A percentile compares a stretch with the other conserved stretches of the same genome.
phyloP scores from a whole-genome alignment of 2,888 invertebrate species.

The Eudasyphora cyanicolor region DNA sequence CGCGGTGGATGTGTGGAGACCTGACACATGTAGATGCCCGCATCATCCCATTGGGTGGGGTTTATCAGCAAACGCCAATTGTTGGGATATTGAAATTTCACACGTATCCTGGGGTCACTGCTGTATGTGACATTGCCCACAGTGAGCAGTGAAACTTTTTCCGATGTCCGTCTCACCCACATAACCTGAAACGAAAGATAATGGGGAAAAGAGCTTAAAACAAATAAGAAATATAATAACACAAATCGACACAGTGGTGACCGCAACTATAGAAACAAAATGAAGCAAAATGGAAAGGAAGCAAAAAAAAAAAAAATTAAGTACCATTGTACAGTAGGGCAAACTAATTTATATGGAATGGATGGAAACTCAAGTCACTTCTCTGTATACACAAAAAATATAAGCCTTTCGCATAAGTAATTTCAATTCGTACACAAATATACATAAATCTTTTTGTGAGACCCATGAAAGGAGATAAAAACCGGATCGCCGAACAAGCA shows the following conservation, averaged over 20 bases:
- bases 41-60: slow-evolving; percentile 86
- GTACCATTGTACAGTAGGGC: neutral
- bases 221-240: slow-evolving; percentile 19
- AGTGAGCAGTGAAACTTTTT: slow-evolving; percentile 84
- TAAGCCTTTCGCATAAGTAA: too few species aligned
- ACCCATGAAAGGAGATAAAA: too few species aligned
- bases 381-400: too few species aligned
- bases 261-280: slow-evolving; percentile 9
- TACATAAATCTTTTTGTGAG: too few species aligned
- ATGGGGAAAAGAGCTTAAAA: neutral
- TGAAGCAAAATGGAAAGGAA: neutral
- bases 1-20: slow-evolving; percentile 90
- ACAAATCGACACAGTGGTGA: slow-evolving; percentile 25
- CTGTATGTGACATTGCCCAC: slow-evolving; percentile 85
- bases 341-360: too few species aligned
- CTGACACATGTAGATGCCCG: slow-evolving; percentile 89
- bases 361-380: too few species aligned
- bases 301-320: neutral
- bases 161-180: slow-evolving; percentile 85
- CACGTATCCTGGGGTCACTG: slow-evolving; percentile 84
- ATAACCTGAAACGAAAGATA: slow-evolving; percentile 81
- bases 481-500: too few species aligned
- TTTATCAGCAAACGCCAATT: slow-evolving; percentile 87
- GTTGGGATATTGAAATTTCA: slow-evolving; percentile 86
- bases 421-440: too few species aligned